These are phyloP conservation scores for Carpatolechia fugitivella DNA, from an alignment of 2,888 invertebrate species.

Conservation along the genomic window DNA sequence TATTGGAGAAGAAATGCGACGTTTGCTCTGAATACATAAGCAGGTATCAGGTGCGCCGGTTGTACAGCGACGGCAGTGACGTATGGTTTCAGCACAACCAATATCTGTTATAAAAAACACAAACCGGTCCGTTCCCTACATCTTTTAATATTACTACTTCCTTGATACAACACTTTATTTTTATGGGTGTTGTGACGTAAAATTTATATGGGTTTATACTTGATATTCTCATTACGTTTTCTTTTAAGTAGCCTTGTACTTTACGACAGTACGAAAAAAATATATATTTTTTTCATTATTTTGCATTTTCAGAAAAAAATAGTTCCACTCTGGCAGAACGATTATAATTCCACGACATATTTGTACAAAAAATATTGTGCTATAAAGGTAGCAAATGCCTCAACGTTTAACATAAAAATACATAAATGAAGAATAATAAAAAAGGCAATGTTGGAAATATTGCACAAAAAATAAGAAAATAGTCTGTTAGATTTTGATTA, in stretches of 20 bases:
- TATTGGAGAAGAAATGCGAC: constrained; percentile 27
- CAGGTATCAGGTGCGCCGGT: constrained; percentile 54
- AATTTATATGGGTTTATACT: not conserved
- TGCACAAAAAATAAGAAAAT: no score
- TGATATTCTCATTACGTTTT: not conserved
- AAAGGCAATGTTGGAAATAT: no score
- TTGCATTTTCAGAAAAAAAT: no score
- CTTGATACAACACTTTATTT: constrained; percentile 3
- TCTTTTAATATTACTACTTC: constrained; percentile 34
- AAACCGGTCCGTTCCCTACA: constrained; percentile 33
- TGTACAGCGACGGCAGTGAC: constrained; percentile 41
- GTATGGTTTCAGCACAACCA: constrained; percentile 48
- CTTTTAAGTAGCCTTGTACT: not conserved
- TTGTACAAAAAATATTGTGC: no score
- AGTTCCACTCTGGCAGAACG: no score
- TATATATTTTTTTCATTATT: no score
- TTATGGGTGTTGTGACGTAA: constrained; percentile 5
- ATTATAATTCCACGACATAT: no score
- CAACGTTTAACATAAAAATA: no score
- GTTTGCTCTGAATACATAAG: constrained; percentile 52
- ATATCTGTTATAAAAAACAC: constrained; percentile 33
- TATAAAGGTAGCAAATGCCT: no score
- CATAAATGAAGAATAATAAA: no score
- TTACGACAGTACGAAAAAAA: not conserved
- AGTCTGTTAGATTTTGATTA: no score